Percentiles rank a stretch among this genome's conserved stretches.
These are phyloP conservation scores for Scleropages formosus DNA, from an alignment of 2,797 vertebrate genomes.

Conservation along the genomic window DNA sequence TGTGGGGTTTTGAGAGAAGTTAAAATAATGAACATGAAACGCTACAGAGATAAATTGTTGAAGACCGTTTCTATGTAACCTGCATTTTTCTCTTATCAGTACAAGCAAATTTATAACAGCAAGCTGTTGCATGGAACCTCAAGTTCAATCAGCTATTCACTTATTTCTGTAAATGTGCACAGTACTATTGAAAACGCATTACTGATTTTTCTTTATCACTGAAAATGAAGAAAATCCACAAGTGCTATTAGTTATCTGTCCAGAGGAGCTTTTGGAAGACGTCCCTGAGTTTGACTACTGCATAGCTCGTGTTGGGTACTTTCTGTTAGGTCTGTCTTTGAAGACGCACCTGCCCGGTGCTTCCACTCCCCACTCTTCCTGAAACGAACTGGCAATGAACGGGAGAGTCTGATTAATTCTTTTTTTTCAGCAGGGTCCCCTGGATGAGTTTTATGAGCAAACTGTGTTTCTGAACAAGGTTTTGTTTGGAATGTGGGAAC, in stretches of 20 bases:
- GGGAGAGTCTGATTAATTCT: slow-evolving; percentile 48
- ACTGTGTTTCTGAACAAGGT: slow-evolving; percentile 38
- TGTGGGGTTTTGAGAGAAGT: not conserved
- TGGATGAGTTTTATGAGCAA: slow-evolving; percentile 39
- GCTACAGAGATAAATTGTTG: not conserved
- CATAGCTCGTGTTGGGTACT: no score
- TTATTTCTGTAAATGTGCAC: no score
- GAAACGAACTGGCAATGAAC: not conserved
- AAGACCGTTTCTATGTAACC: not conserved
- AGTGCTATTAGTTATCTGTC: not conserved
- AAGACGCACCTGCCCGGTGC: not conserved
- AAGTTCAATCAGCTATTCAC: no score
- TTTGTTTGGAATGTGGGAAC: slow-evolving; percentile 73
- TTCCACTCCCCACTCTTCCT: not conserved
- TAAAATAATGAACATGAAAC: slow-evolving; percentile 4
- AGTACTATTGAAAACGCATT: no score
- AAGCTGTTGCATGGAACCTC: not conserved
- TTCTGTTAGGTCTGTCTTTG: no score
- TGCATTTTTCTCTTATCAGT: slow-evolving; percentile 4
- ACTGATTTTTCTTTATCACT: no score
- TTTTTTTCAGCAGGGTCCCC: slow-evolving; percentile 63
- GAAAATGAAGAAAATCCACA: not conserved
- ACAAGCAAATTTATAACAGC: not conserved
- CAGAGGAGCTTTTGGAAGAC: not conserved
- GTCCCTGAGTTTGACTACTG: no score